Conservation (phyloP, 2,797 vertebrate genomes). For the Tapera naevia region DNA sequence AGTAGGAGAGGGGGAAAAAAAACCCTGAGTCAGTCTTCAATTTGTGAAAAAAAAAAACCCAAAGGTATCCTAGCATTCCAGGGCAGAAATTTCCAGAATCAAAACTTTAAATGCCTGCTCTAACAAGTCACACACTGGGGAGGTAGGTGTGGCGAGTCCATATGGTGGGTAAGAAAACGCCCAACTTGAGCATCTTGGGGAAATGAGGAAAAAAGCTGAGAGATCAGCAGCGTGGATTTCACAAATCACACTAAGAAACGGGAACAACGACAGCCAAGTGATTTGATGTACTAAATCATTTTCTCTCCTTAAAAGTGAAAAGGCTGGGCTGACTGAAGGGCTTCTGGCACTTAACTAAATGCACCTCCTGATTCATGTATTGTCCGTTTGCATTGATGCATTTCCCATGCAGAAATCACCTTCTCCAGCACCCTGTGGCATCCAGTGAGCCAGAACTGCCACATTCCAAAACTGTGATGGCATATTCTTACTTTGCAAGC, state of each 20-base stretch:
- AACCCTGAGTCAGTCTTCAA: neutral
- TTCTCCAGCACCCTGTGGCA: neutral
- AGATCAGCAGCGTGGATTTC: neutral
- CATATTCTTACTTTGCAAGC: neutral
- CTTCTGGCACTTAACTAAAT: neutral
- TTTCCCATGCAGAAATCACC: neutral
- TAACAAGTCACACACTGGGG: neutral
- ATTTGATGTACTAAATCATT: neutral
- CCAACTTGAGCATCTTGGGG: neutral
- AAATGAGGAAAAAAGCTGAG: neutral
- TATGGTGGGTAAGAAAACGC: neutral
- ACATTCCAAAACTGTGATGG: accelerated
- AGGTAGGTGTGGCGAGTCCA: neutral
- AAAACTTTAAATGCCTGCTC: neutral
- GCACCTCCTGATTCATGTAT: accelerated
- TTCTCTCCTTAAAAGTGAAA: neutral
- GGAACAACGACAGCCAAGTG: neutral
- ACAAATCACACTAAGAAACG: neutral
- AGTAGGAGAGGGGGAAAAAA: neutral
- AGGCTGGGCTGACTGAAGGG: neutral
- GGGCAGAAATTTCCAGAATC: neutral
- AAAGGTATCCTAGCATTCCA: neutral
- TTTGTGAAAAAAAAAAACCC: neutral
- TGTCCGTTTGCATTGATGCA: neutral
- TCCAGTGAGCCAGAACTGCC: neutral